Evolutionary conservation across 2,113 vertebrate species (phyloP).

Genomic region (Oncorhynchus keta): DNA sequence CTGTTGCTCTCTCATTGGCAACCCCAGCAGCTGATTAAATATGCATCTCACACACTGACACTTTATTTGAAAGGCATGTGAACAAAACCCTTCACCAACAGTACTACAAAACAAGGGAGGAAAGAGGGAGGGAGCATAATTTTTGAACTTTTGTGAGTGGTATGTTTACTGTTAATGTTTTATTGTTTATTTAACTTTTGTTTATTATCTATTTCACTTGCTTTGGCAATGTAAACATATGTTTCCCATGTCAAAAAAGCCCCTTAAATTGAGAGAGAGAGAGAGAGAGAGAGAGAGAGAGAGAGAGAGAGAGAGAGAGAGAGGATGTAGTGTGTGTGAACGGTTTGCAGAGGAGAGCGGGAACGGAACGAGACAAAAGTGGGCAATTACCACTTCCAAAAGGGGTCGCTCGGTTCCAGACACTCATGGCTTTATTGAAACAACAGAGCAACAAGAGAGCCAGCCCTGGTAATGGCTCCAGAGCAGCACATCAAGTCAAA

Average conservation of each 20-base stretch:
- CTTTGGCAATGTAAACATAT: too few species aligned
- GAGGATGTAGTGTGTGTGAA: neutral
- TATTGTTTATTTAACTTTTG: too few species aligned
- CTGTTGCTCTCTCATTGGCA: neutral
- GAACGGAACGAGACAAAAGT: constrained; percentile 51
- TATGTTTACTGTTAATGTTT: too few species aligned
- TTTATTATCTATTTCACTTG: too few species aligned
- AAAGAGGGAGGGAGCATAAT: neutral
- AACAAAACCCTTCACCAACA: neutral
- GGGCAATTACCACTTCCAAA: constrained; percentile 71
- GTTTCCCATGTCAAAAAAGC: too few species aligned
- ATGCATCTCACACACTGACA: constrained; percentile 13
- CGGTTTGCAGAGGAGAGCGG: constrained; percentile 1
- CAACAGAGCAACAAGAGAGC: constrained; percentile 59
- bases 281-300: too few species aligned
- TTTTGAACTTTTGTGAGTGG: too few species aligned
- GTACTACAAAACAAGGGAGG: neutral
- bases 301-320: neutral
- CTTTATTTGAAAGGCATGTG: constrained; percentile 17
- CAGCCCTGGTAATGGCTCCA: constrained; percentile 53
- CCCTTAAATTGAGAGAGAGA: too few species aligned
- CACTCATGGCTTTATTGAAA: constrained; percentile 65
- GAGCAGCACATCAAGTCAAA: constrained; percentile 62
- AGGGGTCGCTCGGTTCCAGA: constrained; percentile 52
- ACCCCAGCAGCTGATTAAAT: neutral